These are phyloP conservation scores for Gadopsis bispinosus DNA, from an alignment of 2,797 vertebrate genomes.

Conservation along the genomic window DNA sequence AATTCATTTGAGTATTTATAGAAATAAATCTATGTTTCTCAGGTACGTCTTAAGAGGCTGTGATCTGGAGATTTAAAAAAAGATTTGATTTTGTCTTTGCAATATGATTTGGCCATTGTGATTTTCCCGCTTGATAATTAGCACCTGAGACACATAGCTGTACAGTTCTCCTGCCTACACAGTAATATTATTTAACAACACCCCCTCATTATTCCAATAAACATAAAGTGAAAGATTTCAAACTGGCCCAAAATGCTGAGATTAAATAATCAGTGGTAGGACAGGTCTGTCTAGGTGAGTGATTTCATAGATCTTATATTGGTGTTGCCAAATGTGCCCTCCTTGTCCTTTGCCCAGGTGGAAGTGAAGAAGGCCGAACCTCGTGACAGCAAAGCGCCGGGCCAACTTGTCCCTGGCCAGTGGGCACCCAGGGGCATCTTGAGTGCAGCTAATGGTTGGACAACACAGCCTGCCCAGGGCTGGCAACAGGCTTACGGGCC, in stretches of 20 bases:
- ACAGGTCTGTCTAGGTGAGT: constrained; percentile 86
- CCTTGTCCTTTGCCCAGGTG: constrained; percentile 94
- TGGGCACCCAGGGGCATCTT: constrained; percentile 96
- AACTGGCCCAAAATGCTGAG: constrained; percentile 86
- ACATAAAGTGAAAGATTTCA: constrained; percentile 87
- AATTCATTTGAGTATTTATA: constrained; percentile 73
- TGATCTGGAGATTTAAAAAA: constrained; percentile 17
- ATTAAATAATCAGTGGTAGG: constrained; percentile 85
- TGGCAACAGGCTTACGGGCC: constrained; percentile 98
- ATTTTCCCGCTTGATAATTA: constrained; percentile 36
- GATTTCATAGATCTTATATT: constrained; percentile 64
- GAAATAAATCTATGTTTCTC: constrained; percentile 91
- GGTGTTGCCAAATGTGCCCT: constrained; percentile 81
- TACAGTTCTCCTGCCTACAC: constrained; percentile 68
- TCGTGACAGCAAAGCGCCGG: constrained; percentile 96
- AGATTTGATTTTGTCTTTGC: constrained; percentile 1
- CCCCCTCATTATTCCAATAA: constrained; percentile 81
- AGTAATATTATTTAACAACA: constrained; percentile 61
- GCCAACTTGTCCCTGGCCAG: constrained; percentile 92
- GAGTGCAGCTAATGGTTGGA: constrained; percentile 98
- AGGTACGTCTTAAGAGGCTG: constrained; percentile 83
- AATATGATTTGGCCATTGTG: constrained; percentile 1
- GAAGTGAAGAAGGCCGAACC: constrained; percentile 99
- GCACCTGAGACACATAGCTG: constrained; percentile 97
- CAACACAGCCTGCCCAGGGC: constrained; percentile 93